Conservation (phyloP, 2,113 vertebrate genomes). For the Sardina pilchardus region DNA sequence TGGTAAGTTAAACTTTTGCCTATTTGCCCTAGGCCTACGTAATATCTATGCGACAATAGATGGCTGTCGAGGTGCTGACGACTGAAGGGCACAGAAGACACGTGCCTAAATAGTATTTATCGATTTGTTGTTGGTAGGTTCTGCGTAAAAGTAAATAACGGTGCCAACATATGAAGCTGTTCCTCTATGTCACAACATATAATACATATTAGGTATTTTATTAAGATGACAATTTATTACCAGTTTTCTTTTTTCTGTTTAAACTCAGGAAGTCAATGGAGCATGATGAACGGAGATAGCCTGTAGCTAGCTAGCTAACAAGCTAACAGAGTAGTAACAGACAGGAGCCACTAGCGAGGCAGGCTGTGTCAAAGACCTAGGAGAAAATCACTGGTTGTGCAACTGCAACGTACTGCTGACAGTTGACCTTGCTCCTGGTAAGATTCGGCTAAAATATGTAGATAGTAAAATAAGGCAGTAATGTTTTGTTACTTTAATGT, state of each 20-base stretch:
- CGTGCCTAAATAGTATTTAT: slow-evolving; percentile 27
- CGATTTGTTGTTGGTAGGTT: neutral
- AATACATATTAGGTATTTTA: neutral
- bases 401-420: slow-evolving; percentile 13
- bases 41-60: slow-evolving; percentile 54
- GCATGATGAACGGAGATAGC: neutral
- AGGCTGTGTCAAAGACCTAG: neutral
- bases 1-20: neutral
- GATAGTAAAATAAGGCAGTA: neutral
- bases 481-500: neutral
- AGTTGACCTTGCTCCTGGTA: slow-evolving; percentile 28
- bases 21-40: slow-evolving; percentile 43
- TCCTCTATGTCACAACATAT: neutral
- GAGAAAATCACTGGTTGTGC: neutral
- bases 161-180: neutral
- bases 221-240: neutral
- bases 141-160: neutral
- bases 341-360: neutral
- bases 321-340: neutral
- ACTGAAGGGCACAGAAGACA: slow-evolving; percentile 52
- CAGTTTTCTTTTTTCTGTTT: neutral
- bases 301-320: neutral
- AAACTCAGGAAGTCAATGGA: neutral
- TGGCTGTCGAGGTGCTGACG: slow-evolving; percentile 10
- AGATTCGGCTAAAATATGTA: slow-evolving; percentile 3